Conservation (phyloP, 2,888 invertebrate species). For the Chloroclysta siterata region DNA sequence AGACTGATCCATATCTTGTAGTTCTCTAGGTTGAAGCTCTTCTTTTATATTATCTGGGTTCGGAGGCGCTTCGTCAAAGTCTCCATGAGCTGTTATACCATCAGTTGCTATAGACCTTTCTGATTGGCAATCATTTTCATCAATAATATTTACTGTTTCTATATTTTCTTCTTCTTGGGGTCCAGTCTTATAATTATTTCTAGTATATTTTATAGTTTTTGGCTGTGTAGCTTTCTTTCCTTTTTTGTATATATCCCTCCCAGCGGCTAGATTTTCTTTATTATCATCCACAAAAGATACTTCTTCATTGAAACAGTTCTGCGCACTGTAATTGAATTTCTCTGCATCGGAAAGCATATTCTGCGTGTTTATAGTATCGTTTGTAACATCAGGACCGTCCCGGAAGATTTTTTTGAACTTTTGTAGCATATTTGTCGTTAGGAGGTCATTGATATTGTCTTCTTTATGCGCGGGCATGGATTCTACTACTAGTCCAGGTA, state of each 20-base stretch:
- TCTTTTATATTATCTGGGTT: conserved; percentile 47
- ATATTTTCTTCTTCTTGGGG: not conserved
- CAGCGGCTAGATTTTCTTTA: conserved; percentile 18
- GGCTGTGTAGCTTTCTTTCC: conserved; percentile 15
- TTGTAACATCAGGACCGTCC: conserved; percentile 47
- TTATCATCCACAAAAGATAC: conserved; percentile 34
- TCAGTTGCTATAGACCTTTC: conserved; percentile 60
- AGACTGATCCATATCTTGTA: conserved; percentile 53
- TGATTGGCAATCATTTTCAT: conserved; percentile 40
- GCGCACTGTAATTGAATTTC: conserved; percentile 46
- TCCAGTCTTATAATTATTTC: not conserved
- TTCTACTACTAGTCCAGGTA: conserved; percentile 70
- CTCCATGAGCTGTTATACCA: conserved; percentile 69
- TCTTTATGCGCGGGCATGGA: conserved; percentile 42
- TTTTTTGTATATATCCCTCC: not conserved
- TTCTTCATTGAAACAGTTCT: conserved; percentile 44
- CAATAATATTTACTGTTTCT: conserved; percentile 16
- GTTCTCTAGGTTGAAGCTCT: conserved; percentile 54
- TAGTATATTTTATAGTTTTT: conserved; percentile 17
- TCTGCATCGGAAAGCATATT: conserved; percentile 60
- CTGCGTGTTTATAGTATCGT: conserved; percentile 59
- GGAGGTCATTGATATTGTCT: conserved; percentile 51
- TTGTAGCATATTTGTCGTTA: conserved; percentile 54
- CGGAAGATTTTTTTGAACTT: conserved; percentile 59
- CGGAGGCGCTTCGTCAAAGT: conserved; percentile 62